Conservation (phyloP, 1,140 invertebrate genomes). For the Agraylea sexmaculata region DNA sequence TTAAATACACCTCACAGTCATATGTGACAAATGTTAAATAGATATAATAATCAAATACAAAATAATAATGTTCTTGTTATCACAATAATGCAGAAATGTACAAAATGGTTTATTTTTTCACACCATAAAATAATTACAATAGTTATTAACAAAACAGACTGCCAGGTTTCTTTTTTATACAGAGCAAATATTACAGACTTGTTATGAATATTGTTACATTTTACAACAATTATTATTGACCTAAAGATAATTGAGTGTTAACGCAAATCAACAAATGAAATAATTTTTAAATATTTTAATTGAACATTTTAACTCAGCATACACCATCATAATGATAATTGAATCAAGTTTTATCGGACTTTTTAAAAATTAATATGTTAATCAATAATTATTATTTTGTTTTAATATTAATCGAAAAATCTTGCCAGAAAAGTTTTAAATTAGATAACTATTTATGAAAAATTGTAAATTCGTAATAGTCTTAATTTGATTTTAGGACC, state of each 20-base stretch:
- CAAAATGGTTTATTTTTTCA: slow-evolving; percentile 22
- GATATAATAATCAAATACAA: slow-evolving; percentile 13
- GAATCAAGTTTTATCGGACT: too few relatives aligned
- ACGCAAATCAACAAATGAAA: slow-evolving; percentile 22
- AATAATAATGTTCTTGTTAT: slow-evolving; percentile 16
- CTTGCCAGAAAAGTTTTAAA: slow-evolving; percentile 21
- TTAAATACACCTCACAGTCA: too few relatives aligned
- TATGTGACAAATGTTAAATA: too few relatives aligned
- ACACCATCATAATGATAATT: not conserved
- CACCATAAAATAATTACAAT: slow-evolving; percentile 22
- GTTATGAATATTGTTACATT: slow-evolving; percentile 20
- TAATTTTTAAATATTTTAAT: slow-evolving; percentile 18
- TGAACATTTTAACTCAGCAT: slow-evolving; percentile 17
- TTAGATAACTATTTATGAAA: slow-evolving; percentile 18
- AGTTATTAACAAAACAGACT: slow-evolving; percentile 15
- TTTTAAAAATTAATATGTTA: not conserved
- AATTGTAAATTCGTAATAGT: slow-evolving; percentile 21
- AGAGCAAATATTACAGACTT: slow-evolving; percentile 16
- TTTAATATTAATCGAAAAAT: slow-evolving; percentile 14
- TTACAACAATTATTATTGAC: slow-evolving; percentile 17
- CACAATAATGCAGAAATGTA: slow-evolving; percentile 13
- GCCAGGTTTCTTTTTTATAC: slow-evolving; percentile 22
- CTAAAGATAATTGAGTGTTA: slow-evolving; percentile 16
- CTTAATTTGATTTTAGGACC: slow-evolving; percentile 20
- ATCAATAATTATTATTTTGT: slow-evolving; percentile 4